These are phyloP conservation scores for Araneus ventricosus DNA, from an alignment of 1,140 invertebrate genomes.

Conservation along the genomic window DNA sequence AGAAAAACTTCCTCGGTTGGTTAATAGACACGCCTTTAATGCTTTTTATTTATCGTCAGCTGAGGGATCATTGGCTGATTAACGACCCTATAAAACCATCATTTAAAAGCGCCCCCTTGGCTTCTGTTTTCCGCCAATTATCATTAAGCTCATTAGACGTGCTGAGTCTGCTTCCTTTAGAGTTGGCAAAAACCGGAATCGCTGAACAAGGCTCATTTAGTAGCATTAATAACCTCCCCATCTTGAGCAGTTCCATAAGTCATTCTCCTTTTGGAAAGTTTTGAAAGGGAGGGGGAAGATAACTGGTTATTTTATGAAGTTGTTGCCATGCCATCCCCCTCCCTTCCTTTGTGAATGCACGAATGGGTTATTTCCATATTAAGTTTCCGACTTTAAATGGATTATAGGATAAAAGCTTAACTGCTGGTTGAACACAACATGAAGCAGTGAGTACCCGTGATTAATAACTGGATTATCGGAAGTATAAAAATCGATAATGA, in stretches of 20 bases:
- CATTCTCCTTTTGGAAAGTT: constrained; percentile 57
- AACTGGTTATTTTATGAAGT: constrained; percentile 26
- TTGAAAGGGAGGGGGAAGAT: constrained; percentile 22
- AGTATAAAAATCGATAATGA: background rate
- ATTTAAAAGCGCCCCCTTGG: constrained; percentile 44
- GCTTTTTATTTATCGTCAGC: constrained; percentile 42
- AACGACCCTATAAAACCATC: constrained; percentile 58
- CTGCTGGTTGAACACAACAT: background rate
- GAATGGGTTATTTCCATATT: constrained; percentile 59
- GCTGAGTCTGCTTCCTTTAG: constrained; percentile 43
- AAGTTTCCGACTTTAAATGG: constrained; percentile 38
- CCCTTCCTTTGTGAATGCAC: background rate
- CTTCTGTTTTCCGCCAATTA: constrained; percentile 62
- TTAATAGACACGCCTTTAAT: constrained; percentile 37
- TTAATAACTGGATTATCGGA: constrained; percentile 25
- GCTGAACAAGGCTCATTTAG: constrained; percentile 59
- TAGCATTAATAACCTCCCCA: constrained; percentile 52
- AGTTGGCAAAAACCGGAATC: constrained; percentile 52
- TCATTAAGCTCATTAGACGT: constrained; percentile 59
- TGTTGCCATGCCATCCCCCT: background rate
- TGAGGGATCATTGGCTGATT: constrained; percentile 57
- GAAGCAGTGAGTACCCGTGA: background rate
- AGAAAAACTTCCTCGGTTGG: constrained; percentile 6
- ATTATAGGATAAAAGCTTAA: constrained; percentile 12
- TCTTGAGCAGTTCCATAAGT: constrained; percentile 58